A percentile compares a stretch with the other conserved stretches of the same genome.
Conservation (phyloP, 2,113 vertebrate species). For the Thalassarche chlororhynchos region DNA sequence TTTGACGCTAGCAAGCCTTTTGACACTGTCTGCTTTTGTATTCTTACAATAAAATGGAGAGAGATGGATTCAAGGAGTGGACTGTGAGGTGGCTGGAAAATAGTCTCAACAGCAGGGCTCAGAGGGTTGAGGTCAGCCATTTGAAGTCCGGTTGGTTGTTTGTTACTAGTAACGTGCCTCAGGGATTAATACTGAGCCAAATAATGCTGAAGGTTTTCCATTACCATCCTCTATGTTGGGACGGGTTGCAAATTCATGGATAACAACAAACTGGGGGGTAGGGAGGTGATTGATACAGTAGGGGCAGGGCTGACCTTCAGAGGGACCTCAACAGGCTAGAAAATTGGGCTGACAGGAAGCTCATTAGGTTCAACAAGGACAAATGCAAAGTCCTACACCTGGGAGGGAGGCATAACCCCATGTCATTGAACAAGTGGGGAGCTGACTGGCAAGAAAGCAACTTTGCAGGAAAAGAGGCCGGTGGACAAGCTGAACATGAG, state of each 20-base stretch:
- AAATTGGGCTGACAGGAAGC: neutral
- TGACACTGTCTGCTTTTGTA: neutral
- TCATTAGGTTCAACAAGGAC: neutral
- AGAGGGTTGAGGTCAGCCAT: neutral
- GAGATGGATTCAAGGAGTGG: neutral
- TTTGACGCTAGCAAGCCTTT: neutral
- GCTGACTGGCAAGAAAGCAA: neutral
- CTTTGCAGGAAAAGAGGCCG: neutral
- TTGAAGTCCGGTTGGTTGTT: neutral
- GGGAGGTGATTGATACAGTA: neutral
- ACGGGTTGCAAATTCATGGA: neutral
- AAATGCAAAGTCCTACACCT: neutral
- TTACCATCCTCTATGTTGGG: neutral
- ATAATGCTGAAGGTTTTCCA: neutral
- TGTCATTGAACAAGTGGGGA: neutral
- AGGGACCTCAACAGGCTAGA: neutral
- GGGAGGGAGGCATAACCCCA: neutral
- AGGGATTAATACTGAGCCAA: neutral
- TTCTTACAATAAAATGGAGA: neutral
- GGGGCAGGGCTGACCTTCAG: neutral
- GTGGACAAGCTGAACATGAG: neutral
- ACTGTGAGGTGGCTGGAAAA: neutral
- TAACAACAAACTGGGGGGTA: neutral
- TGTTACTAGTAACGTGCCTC: neutral
- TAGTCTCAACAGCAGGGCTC: rapidly evolving